Percentiles rank a stretch among this genome's conserved stretches.
These are phyloP conservation scores for Leucophenga varia DNA, from an alignment of 1,140 invertebrate genomes.

Conservation along the genomic window DNA sequence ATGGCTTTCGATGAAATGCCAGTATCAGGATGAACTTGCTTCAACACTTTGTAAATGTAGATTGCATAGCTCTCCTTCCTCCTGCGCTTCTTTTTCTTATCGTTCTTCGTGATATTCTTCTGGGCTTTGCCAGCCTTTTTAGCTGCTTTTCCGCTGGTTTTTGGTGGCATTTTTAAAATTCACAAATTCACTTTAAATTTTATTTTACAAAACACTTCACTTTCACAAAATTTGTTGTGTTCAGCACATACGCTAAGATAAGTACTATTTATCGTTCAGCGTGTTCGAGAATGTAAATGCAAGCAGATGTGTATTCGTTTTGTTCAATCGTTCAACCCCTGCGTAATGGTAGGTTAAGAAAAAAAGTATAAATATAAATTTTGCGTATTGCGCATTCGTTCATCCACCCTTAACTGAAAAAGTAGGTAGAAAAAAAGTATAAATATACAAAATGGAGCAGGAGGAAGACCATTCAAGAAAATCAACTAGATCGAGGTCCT, in stretches of 20 bases:
- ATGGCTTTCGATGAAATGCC: conserved; percentile 67
- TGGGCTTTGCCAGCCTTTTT: conserved; percentile 62
- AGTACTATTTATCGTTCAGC: too few species aligned
- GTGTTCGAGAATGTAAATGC: too few species aligned
- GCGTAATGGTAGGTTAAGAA: background rate
- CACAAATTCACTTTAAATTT: conserved; percentile 3
- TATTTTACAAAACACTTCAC: conserved; percentile 4
- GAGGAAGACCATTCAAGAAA: too few species aligned
- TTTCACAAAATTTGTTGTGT: background rate
- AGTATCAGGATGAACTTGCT: conserved; percentile 70
- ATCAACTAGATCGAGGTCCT: too few species aligned
- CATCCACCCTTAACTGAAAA: too few species aligned
- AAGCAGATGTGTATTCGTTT: too few species aligned
- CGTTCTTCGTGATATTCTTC: conserved; percentile 61
- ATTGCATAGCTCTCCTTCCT: conserved; percentile 69
- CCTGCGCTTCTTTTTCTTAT: conserved; percentile 63
- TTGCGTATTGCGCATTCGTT: too few species aligned
- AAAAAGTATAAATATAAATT: conserved; percentile 9
- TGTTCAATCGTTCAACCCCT: background rate
- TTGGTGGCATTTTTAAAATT: conserved; percentile 56
- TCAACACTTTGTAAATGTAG: conserved; percentile 72
- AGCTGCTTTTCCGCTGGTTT: conserved; percentile 58
- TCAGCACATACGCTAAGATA: background rate
- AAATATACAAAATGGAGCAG: too few species aligned
- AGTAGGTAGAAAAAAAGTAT: too few species aligned